These are phyloP conservation scores for Amphiprion percula DNA, from an alignment of 2,113 vertebrate species.

Conservation along the genomic window DNA sequence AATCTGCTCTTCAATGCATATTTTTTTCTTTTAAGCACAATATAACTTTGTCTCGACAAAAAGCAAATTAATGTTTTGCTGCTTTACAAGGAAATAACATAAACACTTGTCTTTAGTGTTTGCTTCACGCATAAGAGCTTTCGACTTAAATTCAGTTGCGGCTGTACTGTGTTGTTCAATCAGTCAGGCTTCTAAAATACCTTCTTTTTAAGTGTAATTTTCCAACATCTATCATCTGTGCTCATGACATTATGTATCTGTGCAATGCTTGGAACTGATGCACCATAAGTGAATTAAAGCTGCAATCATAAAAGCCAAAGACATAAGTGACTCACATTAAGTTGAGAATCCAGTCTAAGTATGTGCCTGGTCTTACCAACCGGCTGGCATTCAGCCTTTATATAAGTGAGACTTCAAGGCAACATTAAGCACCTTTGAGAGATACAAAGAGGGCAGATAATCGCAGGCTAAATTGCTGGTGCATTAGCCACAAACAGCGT, in stretches of 20 bases:
- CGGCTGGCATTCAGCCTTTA: slow-evolving; percentile 24
- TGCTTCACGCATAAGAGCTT: no score
- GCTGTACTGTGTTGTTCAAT: neutral
- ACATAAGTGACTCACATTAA: slow-evolving; percentile 30
- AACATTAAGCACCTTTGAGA: slow-evolving; percentile 50
- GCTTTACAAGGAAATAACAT: no score
- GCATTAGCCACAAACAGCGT: slow-evolving; percentile 49
- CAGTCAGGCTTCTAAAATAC: neutral
- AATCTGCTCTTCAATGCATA: no score
- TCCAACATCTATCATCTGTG: neutral
- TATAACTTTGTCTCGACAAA: no score
- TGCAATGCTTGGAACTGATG: slow-evolving; percentile 11
- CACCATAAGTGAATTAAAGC: slow-evolving; percentile 8
- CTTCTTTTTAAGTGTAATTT: neutral
- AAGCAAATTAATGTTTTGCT: no score
- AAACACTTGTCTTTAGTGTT: no score
- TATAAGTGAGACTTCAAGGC: slow-evolving; percentile 33
- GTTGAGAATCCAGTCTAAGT: slow-evolving; percentile 8
- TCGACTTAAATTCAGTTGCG: neutral
- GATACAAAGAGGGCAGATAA: slow-evolving; percentile 31
- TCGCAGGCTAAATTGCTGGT: slow-evolving; percentile 31
- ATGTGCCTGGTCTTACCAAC: slow-evolving; percentile 15
- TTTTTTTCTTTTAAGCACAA: no score
- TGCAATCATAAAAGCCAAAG: slow-evolving; percentile 4
- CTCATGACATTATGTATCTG: neutral